Evolutionary conservation across 23 tunicate species (phyloP).

Genomic region (Phallusia fumigata): DNA sequence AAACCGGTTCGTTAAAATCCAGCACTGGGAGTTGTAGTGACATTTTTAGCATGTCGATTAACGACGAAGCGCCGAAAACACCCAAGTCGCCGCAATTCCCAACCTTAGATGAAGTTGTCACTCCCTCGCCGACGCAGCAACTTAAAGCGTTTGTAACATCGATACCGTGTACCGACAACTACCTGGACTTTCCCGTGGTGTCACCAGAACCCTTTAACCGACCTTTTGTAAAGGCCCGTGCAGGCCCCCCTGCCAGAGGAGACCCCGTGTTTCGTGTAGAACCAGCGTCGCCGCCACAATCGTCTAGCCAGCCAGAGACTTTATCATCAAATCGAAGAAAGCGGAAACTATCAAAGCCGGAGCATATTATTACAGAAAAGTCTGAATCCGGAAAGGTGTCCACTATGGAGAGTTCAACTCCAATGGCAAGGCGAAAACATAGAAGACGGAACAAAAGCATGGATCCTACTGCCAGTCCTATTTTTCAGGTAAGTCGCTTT

Average conservation of each 20-base stretch:
- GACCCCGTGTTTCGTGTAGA: not conserved
- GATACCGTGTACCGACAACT: not conserved
- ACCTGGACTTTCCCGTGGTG: not conserved
- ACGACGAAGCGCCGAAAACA: not conserved
- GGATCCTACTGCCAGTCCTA: too few relatives aligned
- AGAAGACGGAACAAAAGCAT: too few relatives aligned
- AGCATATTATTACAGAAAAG: not conserved
- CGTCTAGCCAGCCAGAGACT: not conserved
- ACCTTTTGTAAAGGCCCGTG: not conserved
- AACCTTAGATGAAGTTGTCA: not conserved
- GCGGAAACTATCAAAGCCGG: not conserved
- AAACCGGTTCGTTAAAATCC: too few relatives aligned
- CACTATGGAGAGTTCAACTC: too few relatives aligned
- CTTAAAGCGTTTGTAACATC: not conserved
- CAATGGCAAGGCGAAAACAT: too few relatives aligned
- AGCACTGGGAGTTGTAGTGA: not conserved
- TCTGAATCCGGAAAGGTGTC: not conserved
- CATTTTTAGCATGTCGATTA: not conserved
- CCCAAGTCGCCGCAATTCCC: not conserved
- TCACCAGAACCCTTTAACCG: not conserved
- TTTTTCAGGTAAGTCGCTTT: too few relatives aligned
- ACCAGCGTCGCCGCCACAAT: not conserved
- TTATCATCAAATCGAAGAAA: not conserved
- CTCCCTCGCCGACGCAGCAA: not conserved
- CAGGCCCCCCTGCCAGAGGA: not conserved